Conservation (phyloP, 2,113 vertebrate species). For the Tor tambroides region DNA sequence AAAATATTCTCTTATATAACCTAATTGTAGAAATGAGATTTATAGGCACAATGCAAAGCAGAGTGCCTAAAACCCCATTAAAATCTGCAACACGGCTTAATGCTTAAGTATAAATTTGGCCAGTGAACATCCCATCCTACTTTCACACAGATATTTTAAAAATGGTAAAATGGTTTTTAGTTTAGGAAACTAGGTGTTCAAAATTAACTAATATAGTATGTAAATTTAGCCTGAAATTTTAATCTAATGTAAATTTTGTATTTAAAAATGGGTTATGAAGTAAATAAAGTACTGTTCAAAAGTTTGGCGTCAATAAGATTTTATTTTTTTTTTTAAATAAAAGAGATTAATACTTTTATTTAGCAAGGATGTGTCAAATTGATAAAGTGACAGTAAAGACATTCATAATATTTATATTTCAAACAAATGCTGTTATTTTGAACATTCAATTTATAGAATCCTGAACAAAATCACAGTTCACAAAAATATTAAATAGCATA, state of each 20-base stretch:
- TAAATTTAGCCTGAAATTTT: background rate
- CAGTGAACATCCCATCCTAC: background rate
- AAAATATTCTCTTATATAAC: constrained; percentile 5
- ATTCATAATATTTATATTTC: background rate
- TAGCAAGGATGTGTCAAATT: background rate
- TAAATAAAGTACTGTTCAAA: background rate
- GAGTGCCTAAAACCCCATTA: background rate
- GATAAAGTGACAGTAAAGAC: background rate
- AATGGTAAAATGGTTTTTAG: too few relatives aligned
- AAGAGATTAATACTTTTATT: background rate
- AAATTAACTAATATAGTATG: background rate
- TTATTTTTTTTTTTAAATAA: too few relatives aligned
- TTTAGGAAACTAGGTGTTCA: background rate
- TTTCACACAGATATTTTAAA: background rate
- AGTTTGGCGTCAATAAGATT: background rate
- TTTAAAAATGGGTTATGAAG: background rate
- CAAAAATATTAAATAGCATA: background rate
- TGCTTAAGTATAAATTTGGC: background rate
- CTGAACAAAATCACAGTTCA: background rate
- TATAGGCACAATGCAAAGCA: background rate
- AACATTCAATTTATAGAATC: background rate
- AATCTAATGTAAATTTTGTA: background rate
- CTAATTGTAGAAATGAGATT: background rate
- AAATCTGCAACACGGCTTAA: background rate
- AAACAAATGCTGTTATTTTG: background rate